Evolutionary conservation across 2,113 vertebrate genomes (phyloP).

Genomic region (Misgurnus mizolepis): DNA sequence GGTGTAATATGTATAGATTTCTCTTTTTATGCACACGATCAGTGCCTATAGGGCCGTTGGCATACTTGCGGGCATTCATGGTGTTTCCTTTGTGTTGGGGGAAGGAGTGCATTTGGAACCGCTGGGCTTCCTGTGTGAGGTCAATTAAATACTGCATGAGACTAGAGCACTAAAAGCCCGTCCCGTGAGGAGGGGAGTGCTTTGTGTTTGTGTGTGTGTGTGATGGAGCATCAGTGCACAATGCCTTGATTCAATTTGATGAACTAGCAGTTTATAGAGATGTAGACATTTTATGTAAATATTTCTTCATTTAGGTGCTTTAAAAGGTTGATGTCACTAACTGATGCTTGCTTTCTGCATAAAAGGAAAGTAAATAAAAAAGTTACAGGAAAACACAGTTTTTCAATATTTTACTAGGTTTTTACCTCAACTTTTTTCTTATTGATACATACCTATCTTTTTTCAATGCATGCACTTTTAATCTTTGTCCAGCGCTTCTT

Average conservation of each 20-base stretch:
- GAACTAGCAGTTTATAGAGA: conserved; percentile 68
- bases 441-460: no score
- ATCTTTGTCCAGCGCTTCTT: no score
- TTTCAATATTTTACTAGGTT: no score
- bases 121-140: conserved; percentile 77
- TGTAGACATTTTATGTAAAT: conserved; percentile 42
- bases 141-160: conserved; percentile 85
- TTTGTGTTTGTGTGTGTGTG: conserved; percentile 61
- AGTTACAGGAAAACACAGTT: no score
- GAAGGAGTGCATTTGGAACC: conserved; percentile 75
- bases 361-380: background rate
- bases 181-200: conserved; percentile 74
- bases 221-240: conserved; percentile 62
- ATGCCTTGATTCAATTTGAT: conserved; percentile 78
- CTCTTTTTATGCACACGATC: background rate
- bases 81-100: conserved; percentile 53
- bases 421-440: no score
- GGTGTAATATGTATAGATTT: conserved; percentile 7
- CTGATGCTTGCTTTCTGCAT: background rate
- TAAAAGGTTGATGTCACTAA: background rate
- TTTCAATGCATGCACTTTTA: no score
- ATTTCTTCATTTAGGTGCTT: conserved; percentile 50
- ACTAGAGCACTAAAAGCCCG: conserved; percentile 81
- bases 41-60: conserved; percentile 9
- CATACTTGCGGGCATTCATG: conserved; percentile 31